phyloP scores from a whole-genome alignment of 2,797 vertebrate species.

The Crenuchus spilurus region DNA sequence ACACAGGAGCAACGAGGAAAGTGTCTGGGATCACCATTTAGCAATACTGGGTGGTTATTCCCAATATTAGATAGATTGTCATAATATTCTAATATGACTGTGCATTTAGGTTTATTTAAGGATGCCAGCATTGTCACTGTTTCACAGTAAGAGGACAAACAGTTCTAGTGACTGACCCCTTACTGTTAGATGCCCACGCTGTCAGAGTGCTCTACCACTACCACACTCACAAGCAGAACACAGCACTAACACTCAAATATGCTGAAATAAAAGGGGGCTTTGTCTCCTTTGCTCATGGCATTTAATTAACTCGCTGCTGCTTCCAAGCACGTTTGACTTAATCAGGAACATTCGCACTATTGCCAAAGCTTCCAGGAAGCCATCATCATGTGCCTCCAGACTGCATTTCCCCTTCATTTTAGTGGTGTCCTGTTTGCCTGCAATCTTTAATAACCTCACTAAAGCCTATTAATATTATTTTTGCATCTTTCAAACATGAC shows the following conservation, averaged over 20 bases:
- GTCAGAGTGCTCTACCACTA: background rate
- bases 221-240: background rate
- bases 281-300: slow-evolving; percentile 1
- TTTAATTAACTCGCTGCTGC: slow-evolving; percentile 44
- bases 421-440: slow-evolving; percentile 49
- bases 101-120: no score
- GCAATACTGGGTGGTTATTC: no score
- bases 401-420: slow-evolving; percentile 55
- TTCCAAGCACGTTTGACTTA: slow-evolving; percentile 46
- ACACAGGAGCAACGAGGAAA: no score
- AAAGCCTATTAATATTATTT: slow-evolving; percentile 45
- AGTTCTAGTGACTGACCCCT: background rate
- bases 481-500: slow-evolving; percentile 26
- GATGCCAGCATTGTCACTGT: no score
- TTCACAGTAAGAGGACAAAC: no score
- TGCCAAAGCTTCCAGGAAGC: slow-evolving; percentile 48
- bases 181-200: background rate
- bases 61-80: no score
- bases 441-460: slow-evolving; percentile 52
- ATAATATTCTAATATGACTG: no score
- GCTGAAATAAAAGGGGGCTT: background rate
- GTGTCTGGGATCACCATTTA: no score
- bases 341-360: slow-evolving; percentile 41
- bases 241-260: background rate
- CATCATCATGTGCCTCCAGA: slow-evolving; percentile 31